phyloP scores from a whole-genome alignment of 2,888 invertebrate species.

The Chymomyza caudatula region DNA sequence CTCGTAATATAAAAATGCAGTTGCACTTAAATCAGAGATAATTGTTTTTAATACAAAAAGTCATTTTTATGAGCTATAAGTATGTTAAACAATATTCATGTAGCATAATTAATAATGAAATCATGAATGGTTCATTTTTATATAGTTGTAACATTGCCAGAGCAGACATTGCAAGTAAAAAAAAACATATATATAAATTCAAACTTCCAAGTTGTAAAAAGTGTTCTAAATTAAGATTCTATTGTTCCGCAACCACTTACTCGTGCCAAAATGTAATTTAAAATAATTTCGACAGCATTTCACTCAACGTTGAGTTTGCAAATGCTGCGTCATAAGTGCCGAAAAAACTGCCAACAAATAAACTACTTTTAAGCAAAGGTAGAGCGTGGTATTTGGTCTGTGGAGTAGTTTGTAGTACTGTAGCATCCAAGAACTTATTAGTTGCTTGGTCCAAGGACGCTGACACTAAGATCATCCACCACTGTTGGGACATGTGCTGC shows the following conservation, averaged over 20 bases:
- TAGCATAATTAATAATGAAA: no score
- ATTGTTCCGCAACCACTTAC: not conserved
- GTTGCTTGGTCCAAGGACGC: conserved; percentile 15
- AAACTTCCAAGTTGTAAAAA: not conserved
- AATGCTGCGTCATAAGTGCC: conserved; percentile 44
- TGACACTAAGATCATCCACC: conserved; percentile 57
- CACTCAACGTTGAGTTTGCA: conserved; percentile 46
- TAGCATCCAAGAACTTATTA: conserved; percentile 1
- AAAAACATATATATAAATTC: not conserved
- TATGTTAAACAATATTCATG: no score
- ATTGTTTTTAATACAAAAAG: no score
- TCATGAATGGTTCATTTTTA: no score
- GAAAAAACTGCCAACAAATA: conserved; percentile 19
- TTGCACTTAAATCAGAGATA: no score
- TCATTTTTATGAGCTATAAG: no score
- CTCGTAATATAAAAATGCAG: no score
- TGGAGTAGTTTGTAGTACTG: conserved; percentile 5
- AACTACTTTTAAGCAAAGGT: not conserved
- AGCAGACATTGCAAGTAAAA: not conserved
- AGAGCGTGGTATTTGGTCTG: not conserved
- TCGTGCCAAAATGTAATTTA: not conserved
- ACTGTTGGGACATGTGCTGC: conserved; percentile 31
- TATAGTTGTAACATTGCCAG: not conserved
- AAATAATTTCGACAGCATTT: conserved; percentile 29
- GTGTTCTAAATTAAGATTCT: not conserved